Percentiles rank a stretch among this genome's conserved stretches.
These are phyloP conservation scores for Xylocopa sonorina DNA, from an alignment of 1,140 invertebrate genomes.

Conservation along the genomic window DNA sequence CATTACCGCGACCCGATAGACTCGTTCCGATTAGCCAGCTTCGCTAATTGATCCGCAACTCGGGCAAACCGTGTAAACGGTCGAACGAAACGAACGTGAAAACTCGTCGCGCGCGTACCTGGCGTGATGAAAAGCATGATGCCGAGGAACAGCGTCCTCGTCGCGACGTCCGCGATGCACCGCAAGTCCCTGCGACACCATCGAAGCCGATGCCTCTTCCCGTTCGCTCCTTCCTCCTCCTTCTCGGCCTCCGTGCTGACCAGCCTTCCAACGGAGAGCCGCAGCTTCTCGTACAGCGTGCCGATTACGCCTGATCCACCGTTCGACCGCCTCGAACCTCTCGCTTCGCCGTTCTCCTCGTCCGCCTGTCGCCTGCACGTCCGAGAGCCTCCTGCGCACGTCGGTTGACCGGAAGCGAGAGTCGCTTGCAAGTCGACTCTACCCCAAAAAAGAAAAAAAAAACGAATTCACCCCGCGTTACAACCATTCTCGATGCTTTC, in stretches of 20 bases:
- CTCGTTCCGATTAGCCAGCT: conserved; percentile 56
- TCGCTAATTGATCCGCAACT: conserved; percentile 59
- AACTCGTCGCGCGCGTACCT: too few relatives aligned
- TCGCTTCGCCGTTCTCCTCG: conserved; percentile 62
- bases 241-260: conserved; percentile 42
- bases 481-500: background rate
- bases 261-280: conserved; percentile 40
- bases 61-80: conserved; percentile 31
- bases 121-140: conserved; percentile 79
- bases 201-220: conserved; percentile 72
- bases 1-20: conserved; percentile 43
- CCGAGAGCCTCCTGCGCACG: conserved; percentile 71
- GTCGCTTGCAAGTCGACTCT: conserved; percentile 63
- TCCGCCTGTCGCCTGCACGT: conserved; percentile 63
- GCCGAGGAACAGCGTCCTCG: conserved; percentile 77
- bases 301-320: conserved; percentile 48
- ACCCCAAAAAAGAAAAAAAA: too few relatives aligned
- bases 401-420: conserved; percentile 78
- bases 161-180: conserved; percentile 76
- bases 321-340: conserved; percentile 61
- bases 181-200: conserved; percentile 75
- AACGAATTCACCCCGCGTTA: conserved; percentile 4
- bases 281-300: conserved; percentile 56
- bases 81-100: conserved; percentile 44
- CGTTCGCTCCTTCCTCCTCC: conserved; percentile 58